Evolutionary conservation across 1,140 invertebrate genomes (phyloP).

Genomic region (Drosophila oshimai): DNA sequence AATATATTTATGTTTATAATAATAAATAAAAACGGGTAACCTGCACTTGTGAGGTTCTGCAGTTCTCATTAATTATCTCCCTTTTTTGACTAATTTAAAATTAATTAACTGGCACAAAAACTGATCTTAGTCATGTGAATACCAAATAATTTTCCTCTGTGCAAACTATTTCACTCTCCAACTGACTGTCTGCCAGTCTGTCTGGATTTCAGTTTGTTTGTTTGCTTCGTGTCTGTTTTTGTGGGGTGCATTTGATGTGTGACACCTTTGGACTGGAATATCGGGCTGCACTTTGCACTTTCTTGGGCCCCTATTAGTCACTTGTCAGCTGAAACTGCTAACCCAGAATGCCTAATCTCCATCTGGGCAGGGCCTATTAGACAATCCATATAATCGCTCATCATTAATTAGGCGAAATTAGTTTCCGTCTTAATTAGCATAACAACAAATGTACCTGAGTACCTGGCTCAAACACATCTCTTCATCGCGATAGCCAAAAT

Average conservation of each 20-base stretch:
- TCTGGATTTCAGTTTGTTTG: no score
- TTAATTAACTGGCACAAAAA: no score
- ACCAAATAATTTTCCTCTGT: neutral
- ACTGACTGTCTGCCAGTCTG: slow-evolving; percentile 14
- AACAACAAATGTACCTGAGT: slow-evolving; percentile 13
- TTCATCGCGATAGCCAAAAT: slow-evolving; percentile 63
- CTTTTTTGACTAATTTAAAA: no score
- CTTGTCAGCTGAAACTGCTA: neutral
- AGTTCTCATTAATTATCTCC: no score
- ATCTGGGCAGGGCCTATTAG: slow-evolving; percentile 23
- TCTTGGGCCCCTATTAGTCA: slow-evolving; percentile 24
- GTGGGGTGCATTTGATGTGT: slow-evolving; percentile 28
- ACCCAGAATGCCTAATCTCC: slow-evolving; percentile 8
- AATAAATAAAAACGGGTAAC: no score
- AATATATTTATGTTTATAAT: no score
- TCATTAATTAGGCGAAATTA: slow-evolving; percentile 67
- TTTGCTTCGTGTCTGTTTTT: neutral
- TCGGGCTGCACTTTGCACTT: slow-evolving; percentile 19
- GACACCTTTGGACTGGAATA: slow-evolving; percentile 26
- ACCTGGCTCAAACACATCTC: slow-evolving; percentile 6
- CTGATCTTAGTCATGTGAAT: neutral
- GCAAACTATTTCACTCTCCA: neutral
- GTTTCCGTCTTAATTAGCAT: slow-evolving; percentile 59
- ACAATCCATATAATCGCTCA: slow-evolving; percentile 56
- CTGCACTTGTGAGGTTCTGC: no score